phyloP scores from a whole-genome alignment of 2,797 vertebrate species.

The Fratercula arctica region DNA sequence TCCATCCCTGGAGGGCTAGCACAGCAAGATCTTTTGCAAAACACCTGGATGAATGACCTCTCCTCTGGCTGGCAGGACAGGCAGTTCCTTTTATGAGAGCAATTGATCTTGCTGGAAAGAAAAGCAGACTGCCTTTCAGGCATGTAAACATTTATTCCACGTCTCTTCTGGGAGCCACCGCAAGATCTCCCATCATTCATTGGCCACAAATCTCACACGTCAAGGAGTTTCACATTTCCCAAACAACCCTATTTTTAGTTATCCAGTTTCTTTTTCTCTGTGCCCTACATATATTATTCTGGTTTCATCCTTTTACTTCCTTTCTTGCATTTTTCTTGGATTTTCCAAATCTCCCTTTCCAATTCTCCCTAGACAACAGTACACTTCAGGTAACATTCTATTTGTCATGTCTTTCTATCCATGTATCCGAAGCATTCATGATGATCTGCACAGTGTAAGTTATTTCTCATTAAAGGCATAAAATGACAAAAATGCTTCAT shows the following conservation, averaged over 20 bases:
- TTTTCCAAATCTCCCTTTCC: neutral
- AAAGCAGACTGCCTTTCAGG: neutral
- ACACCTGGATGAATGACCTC: accelerated
- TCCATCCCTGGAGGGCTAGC: neutral
- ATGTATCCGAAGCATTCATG: neutral
- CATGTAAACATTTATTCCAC: neutral
- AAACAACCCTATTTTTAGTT: neutral
- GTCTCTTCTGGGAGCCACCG: neutral
- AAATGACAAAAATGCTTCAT: neutral
- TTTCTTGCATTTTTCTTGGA: neutral
- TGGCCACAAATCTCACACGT: neutral
- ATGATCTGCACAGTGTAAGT: neutral
- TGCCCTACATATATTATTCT: neutral
- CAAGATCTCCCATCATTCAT: neutral
- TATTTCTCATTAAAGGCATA: neutral
- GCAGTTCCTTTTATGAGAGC: neutral
- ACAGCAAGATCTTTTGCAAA: accelerated
- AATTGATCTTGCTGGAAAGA: no score
- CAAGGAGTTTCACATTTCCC: neutral
- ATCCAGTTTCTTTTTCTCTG: neutral
- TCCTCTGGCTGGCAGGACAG: neutral
- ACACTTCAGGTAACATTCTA: neutral
- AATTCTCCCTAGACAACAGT: neutral
- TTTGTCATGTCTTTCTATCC: neutral
- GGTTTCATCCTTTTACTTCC: neutral